Conservation (phyloP, 2,888 invertebrate genomes). For the Trissolcus brochymenae region DNA sequence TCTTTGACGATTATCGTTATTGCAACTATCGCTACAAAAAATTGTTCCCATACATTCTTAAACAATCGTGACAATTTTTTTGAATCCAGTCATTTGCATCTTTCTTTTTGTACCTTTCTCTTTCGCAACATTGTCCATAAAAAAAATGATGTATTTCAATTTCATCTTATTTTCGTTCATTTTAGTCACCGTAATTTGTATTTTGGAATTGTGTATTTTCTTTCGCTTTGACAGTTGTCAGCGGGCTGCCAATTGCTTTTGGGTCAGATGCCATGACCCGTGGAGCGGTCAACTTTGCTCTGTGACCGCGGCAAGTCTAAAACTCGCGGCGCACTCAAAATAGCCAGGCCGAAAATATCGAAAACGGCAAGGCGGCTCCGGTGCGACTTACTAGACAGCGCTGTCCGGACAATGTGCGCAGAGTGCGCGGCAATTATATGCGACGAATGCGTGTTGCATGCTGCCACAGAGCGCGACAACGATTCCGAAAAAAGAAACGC, state of each 20-base stretch:
- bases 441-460: slow-evolving; percentile 66
- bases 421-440: slow-evolving; percentile 66
- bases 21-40: not conserved
- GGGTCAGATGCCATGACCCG: slow-evolving; percentile 68
- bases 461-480: slow-evolving; percentile 59
- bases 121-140: no score
- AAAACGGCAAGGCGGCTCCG: slow-evolving; percentile 54
- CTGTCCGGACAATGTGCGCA: slow-evolving; percentile 62
- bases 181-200: slow-evolving; percentile 7
- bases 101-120: no score
- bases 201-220: slow-evolving; percentile 12
- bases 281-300: slow-evolving; percentile 62
- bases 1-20: slow-evolving; percentile 6
- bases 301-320: slow-evolving; percentile 42
- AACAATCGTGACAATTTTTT: no score
- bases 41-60: no score
- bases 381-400: slow-evolving; percentile 58
- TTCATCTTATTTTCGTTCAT: not conserved
- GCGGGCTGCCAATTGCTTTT: slow-evolving; percentile 50
- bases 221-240: slow-evolving; percentile 14
- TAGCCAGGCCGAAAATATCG: slow-evolving; percentile 68
- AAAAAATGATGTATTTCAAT: no score
- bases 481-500: slow-evolving; percentile 39
- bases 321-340: slow-evolving; percentile 57
- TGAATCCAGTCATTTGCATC: no score